Conservation (phyloP, 2,797 vertebrate species). For the Myripristis jacobus region DNA sequence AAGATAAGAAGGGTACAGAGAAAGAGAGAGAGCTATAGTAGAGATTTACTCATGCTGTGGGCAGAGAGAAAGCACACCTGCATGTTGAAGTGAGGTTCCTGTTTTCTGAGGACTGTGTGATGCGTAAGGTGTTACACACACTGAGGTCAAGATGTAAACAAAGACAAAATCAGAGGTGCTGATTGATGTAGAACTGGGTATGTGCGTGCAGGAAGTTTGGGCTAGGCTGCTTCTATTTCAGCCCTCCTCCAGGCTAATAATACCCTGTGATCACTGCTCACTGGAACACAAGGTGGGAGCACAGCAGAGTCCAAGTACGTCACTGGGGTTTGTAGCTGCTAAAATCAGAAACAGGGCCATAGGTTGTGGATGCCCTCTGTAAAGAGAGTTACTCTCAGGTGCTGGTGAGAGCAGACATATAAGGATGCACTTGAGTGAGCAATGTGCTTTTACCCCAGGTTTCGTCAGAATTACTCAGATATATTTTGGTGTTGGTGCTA, state of each 20-base stretch:
- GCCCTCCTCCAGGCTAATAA: slow-evolving; percentile 69
- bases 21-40: background rate
- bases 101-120: slow-evolving; percentile 39
- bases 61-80: background rate
- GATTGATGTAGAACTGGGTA: slow-evolving; percentile 39
- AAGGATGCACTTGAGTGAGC: slow-evolving; percentile 37
- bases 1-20: background rate
- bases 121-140: slow-evolving; percentile 14
- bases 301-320: slow-evolving; percentile 71
- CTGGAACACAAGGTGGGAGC: slow-evolving; percentile 73
- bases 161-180: slow-evolving; percentile 58
- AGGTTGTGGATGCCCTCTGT: slow-evolving; percentile 39
- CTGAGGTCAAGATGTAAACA: slow-evolving; percentile 55
- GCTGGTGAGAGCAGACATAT: slow-evolving; percentile 21
- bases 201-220: slow-evolving; percentile 41
- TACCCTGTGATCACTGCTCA: slow-evolving; percentile 67
- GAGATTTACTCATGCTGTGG: no score
- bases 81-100: slow-evolving; percentile 27
- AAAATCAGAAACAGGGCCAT: slow-evolving; percentile 61
- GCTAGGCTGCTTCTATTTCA: slow-evolving; percentile 46
- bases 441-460: slow-evolving; percentile 39
- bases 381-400: slow-evolving; percentile 32
- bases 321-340: slow-evolving; percentile 70
- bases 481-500: slow-evolving; percentile 13
- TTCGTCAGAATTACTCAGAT: slow-evolving; percentile 3